Percentiles rank a stretch among this genome's conserved stretches.
Conservation (phyloP, 1,140 invertebrate genomes). For the Charaxes varanes region DNA sequence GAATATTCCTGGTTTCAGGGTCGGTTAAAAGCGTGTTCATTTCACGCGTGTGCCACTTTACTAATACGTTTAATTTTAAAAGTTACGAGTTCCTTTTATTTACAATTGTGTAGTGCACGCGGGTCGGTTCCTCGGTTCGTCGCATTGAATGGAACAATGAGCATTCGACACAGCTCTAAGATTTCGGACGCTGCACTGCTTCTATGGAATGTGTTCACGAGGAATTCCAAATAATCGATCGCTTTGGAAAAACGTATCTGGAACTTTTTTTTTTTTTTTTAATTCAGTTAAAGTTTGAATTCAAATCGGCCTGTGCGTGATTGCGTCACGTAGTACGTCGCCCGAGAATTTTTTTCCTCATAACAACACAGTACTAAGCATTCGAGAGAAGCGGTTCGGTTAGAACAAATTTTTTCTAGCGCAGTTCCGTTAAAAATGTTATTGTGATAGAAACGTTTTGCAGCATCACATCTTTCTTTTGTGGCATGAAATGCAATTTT, state of each 20-base stretch:
- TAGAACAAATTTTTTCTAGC: slow-evolving; percentile 4
- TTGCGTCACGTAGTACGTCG: neutral
- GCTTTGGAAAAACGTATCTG: slow-evolving; percentile 12
- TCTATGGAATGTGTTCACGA: slow-evolving; percentile 4
- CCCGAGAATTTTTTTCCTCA: slow-evolving; percentile 3
- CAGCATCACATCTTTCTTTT: neutral
- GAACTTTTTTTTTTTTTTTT: slow-evolving; percentile 11
- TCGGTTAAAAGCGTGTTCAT: too few species aligned
- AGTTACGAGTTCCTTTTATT: slow-evolving; percentile 4
- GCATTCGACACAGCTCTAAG: slow-evolving; percentile 16
- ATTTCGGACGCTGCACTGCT: slow-evolving; percentile 4
- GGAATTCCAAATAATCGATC: slow-evolving; percentile 26
- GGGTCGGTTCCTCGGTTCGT: slow-evolving; percentile 1
- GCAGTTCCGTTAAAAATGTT: slow-evolving; percentile 1
- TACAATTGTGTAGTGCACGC: slow-evolving; percentile 2
- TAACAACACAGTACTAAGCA: slow-evolving; percentile 1
- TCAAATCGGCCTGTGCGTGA: slow-evolving; percentile 2
- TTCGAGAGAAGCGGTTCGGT: slow-evolving; percentile 1
- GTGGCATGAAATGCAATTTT: neutral
- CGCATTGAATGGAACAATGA: slow-evolving; percentile 23
- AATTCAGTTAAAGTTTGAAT: slow-evolving; percentile 5
- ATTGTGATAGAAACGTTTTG: slow-evolving; percentile 3
- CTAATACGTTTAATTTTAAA: too few species aligned
- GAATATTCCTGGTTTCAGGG: too few species aligned
- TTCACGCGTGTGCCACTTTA: too few species aligned